phyloP scores from a whole-genome alignment of 1,140 invertebrate genomes.

The Hyles vespertilio region DNA sequence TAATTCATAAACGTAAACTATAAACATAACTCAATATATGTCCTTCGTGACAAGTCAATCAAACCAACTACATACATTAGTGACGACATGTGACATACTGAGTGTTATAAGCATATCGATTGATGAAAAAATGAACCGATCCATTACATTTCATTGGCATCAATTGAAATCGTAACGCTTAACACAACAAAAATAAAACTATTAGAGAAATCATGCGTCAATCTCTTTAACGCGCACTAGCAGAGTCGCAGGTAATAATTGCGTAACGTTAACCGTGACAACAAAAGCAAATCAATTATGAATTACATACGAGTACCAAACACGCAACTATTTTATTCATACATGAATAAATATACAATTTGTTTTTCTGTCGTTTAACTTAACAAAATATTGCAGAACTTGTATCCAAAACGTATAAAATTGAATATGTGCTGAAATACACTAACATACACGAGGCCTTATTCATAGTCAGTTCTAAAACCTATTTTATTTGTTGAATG shows the following conservation, averaged over 20 bases:
- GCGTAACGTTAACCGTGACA: neutral
- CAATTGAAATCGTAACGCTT: constrained; percentile 45
- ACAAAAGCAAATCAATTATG: too few species aligned
- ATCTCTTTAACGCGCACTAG: neutral
- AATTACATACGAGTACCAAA: too few species aligned
- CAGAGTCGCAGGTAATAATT: neutral
- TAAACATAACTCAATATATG: neutral
- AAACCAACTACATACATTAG: neutral
- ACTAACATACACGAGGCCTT: too few species aligned
- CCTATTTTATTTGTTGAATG: too few species aligned
- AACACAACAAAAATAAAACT: constrained; percentile 44
- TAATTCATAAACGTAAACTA: too few species aligned
- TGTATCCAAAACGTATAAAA: too few species aligned
- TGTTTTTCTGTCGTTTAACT: too few species aligned
- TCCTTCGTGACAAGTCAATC: constrained; percentile 1
- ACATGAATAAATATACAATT: too few species aligned
- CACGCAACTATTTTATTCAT: too few species aligned
- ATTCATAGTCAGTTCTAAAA: too few species aligned
- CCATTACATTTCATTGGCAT: constrained; percentile 41
- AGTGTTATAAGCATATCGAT: constrained; percentile 3
- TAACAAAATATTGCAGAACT: too few species aligned
- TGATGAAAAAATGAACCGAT: constrained; percentile 20
- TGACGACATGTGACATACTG: neutral
- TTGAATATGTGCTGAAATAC: too few species aligned
- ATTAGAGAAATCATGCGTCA: constrained; percentile 30